phyloP scores from a whole-genome alignment of 2,797 vertebrate species.

The Epinephelus awoara region DNA sequence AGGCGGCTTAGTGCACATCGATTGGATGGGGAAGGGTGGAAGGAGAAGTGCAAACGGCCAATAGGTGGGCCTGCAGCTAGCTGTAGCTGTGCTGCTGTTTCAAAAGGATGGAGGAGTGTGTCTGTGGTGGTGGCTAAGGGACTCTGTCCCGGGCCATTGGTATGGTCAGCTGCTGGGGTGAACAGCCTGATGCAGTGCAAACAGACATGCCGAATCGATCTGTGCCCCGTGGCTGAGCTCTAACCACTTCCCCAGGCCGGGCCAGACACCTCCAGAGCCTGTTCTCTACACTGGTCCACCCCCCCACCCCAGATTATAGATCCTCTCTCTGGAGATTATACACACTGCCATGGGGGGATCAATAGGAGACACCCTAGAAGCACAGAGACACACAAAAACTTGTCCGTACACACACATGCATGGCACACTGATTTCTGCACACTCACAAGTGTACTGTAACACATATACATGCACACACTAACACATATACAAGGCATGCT shows the following conservation, averaged over 20 bases:
- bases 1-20: constrained; percentile 75
- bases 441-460: constrained; percentile 26
- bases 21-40: constrained; percentile 68
- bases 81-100: constrained; percentile 52
- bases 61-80: constrained; percentile 65
- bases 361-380: constrained; percentile 77
- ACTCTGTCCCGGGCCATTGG: constrained; percentile 64
- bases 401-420: constrained; percentile 22
- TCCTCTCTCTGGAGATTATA: constrained; percentile 82
- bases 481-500: constrained; percentile 23
- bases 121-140: constrained; percentile 42
- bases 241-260: constrained; percentile 69
- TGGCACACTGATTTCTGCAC: constrained; percentile 30
- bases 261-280: constrained; percentile 69
- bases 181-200: constrained; percentile 60
- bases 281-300: constrained; percentile 63
- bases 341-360: constrained; percentile 74
- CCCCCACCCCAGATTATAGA: constrained; percentile 73
- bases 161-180: constrained; percentile 60
- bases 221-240: constrained; percentile 74
- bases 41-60: constrained; percentile 57
- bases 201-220: constrained; percentile 79
- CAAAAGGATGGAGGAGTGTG: constrained; percentile 53
- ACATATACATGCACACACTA: constrained; percentile 19
- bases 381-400: constrained; percentile 35